A percentile compares a stretch with the other conserved stretches of the same genome.
Conservation (phyloP, 1,140 invertebrate species). For the Palaemon carinicauda region DNA sequence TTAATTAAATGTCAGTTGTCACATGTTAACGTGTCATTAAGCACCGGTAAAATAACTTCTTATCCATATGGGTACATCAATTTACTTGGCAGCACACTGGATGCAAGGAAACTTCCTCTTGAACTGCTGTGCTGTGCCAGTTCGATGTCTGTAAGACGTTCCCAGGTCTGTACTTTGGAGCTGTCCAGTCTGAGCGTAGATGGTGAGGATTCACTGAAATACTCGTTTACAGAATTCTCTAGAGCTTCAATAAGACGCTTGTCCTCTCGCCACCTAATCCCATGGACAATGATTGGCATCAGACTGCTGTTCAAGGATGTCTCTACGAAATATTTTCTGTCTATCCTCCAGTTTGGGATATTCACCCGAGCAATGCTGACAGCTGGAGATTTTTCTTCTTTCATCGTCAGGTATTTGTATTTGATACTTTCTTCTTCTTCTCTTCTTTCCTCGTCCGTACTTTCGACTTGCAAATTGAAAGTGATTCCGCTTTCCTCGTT, state of each 20-base stretch:
- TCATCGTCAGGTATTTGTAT: not conserved
- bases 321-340: not conserved
- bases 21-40: too few relatives aligned
- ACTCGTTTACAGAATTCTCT: too few relatives aligned
- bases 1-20: too few relatives aligned
- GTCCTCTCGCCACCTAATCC: not conserved
- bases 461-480: not conserved
- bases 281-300: not conserved
- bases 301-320: not conserved
- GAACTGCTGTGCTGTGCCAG: too few relatives aligned
- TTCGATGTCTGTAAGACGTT: too few relatives aligned
- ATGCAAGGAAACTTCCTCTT: too few relatives aligned
- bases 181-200: too few relatives aligned
- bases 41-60: too few relatives aligned
- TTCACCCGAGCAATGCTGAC: not conserved
- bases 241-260: not conserved
- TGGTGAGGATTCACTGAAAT: too few relatives aligned
- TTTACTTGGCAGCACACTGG: too few relatives aligned
- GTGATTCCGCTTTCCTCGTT: not conserved
- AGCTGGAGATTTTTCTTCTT: not conserved
- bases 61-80: too few relatives aligned
- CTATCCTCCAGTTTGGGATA: conserved; percentile 6
- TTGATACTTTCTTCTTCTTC: conserved; percentile 21
- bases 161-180: too few relatives aligned
- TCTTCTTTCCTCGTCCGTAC: not conserved